These are phyloP conservation scores for Nineta flava DNA, from an alignment of 2,888 invertebrate species.

Conservation along the genomic window DNA sequence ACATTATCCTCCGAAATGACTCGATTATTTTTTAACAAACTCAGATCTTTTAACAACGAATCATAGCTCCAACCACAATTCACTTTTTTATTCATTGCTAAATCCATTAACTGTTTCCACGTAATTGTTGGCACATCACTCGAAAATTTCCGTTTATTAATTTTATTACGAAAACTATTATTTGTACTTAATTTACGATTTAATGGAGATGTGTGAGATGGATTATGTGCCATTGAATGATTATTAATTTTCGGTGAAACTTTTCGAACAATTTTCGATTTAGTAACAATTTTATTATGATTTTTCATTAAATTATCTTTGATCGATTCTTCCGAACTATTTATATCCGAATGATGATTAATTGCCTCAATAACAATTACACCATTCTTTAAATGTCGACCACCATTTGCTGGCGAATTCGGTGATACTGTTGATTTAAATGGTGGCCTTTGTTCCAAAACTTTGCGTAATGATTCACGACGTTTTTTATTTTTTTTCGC, in stretches of 20 bases:
- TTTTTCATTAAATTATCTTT: background rate
- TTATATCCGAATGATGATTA: background rate
- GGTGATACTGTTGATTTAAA: background rate
- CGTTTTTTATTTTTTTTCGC: slow-evolving; percentile 8
- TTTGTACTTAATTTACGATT: background rate
- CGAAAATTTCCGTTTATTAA: slow-evolving; percentile 20
- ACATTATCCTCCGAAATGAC: too few species aligned
- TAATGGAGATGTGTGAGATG: background rate
- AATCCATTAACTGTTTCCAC: slow-evolving; percentile 38
- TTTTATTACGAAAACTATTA: background rate
- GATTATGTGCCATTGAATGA: background rate
- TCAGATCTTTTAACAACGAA: slow-evolving; percentile 27
- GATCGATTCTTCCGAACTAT: background rate
- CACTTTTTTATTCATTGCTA: slow-evolving; percentile 35
- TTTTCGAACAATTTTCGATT: background rate
- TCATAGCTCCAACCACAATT: slow-evolving; percentile 17
- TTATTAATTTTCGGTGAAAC: background rate
- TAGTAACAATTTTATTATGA: background rate
- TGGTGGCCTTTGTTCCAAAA: background rate
- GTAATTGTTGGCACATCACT: slow-evolving; percentile 20
- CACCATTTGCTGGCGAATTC: background rate
- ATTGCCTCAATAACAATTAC: background rate
- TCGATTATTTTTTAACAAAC: slow-evolving; percentile 17
- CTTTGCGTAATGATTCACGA: slow-evolving; percentile 10
- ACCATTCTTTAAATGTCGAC: background rate